A percentile compares a stretch with the other conserved stretches of the same genome.
Evolutionary conservation across 2,113 vertebrate species (phyloP).

Genomic region (Nothoprocta perdicaria): DNA sequence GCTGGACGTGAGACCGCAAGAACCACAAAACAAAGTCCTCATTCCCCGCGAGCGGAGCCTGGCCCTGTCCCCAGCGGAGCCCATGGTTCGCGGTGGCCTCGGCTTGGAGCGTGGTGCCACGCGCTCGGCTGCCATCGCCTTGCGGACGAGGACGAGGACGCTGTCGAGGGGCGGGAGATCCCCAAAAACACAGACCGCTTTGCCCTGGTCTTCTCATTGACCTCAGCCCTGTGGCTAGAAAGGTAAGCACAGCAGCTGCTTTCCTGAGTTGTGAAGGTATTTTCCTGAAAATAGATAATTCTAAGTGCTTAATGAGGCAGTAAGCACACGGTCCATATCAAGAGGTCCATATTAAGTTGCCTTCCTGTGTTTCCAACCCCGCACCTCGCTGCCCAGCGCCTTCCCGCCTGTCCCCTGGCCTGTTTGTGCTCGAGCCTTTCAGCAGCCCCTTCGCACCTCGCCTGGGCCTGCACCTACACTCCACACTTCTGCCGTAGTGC

Average conservation of each 20-base stretch:
- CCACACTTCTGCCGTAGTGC: background rate
- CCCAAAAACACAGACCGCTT: slow-evolving; percentile 60
- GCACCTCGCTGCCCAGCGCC: accelerated
- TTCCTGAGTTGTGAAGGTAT: background rate
- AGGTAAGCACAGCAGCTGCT: background rate
- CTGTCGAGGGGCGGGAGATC: slow-evolving; percentile 72
- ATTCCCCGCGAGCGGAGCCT: background rate
- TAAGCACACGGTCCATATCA: no score
- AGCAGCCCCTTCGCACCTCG: background rate
- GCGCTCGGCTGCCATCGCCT: slow-evolving; percentile 72
- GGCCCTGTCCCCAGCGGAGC: background rate
- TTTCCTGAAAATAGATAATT: background rate
- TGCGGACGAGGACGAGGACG: slow-evolving; percentile 81
- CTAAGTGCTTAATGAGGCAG: no score
- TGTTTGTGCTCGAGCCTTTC: background rate
- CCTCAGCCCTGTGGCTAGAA: slow-evolving; percentile 36
- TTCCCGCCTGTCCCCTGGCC: background rate
- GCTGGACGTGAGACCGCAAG: background rate
- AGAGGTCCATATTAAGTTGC: accelerated
- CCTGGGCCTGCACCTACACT: background rate
- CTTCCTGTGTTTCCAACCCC: background rate
- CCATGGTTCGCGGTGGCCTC: background rate
- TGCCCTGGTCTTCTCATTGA: slow-evolving; percentile 56
- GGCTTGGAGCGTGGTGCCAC: background rate
- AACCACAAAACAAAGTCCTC: background rate